Conservation (phyloP, 2,113 vertebrate species). For the Pomatostomus ruficeps region DNA sequence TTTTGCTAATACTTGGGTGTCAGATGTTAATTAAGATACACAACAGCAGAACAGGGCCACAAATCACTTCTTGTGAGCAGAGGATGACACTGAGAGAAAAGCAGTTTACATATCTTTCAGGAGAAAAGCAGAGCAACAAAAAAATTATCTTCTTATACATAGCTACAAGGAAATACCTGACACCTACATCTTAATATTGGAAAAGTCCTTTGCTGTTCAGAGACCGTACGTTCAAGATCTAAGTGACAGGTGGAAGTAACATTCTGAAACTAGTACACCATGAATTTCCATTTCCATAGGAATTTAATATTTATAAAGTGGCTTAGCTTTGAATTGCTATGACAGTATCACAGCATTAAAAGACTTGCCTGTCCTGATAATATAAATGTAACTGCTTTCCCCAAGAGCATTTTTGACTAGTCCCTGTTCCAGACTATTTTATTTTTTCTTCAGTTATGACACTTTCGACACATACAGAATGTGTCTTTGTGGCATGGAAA, state of each 20-base stretch:
- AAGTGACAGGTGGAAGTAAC: conserved; percentile 27
- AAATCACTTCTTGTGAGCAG: neutral
- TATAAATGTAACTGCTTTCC: conserved; percentile 6
- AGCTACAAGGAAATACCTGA: neutral
- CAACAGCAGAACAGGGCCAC: neutral
- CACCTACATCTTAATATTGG: neutral
- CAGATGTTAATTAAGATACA: neutral
- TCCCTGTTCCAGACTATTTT: neutral
- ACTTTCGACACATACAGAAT: neutral
- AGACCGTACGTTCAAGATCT: neutral
- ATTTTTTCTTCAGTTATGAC: neutral
- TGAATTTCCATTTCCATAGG: conserved; percentile 40
- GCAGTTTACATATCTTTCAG: neutral
- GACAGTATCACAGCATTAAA: conserved; percentile 4
- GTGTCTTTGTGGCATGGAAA: neutral
- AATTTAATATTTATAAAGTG: conserved; percentile 36
- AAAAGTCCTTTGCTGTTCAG: neutral
- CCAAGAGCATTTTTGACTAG: conserved; percentile 7
- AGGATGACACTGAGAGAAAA: neutral
- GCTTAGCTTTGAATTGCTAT: conserved; percentile 31
- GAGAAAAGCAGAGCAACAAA: neutral
- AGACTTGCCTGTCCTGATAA: conserved; percentile 25
- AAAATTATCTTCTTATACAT: neutral
- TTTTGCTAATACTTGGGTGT: neutral
- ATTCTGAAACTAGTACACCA: neutral